A percentile compares a stretch with the other conserved stretches of the same genome.
Conservation (phyloP, 2,888 invertebrate species). For the Macaria liturata region DNA sequence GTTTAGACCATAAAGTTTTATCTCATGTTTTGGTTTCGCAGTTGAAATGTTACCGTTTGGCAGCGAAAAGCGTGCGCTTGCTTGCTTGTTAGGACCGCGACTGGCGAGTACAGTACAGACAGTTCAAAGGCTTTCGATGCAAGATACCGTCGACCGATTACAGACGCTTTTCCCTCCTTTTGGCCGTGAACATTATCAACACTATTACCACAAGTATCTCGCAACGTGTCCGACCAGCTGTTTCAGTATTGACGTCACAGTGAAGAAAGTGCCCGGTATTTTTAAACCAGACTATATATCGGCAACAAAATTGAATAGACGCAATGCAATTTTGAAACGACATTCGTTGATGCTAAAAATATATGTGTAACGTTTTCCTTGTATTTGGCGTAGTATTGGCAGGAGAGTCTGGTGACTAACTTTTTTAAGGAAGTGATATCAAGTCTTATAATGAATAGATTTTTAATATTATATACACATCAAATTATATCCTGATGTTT, state of each 20-base stretch:
- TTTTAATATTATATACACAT: too few species aligned
- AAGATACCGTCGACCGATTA: not conserved
- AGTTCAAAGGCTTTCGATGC: too few species aligned
- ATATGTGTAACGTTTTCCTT: too few species aligned
- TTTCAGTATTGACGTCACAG: slow-evolving; percentile 2
- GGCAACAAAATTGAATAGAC: not conserved
- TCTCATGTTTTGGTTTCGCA: slow-evolving; percentile 42
- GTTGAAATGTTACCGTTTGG: slow-evolving; percentile 7
- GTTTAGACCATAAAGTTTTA: slow-evolving; percentile 32
- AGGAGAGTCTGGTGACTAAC: too few species aligned
- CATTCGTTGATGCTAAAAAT: too few species aligned
- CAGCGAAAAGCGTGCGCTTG: slow-evolving; percentile 36
- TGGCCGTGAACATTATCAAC: slow-evolving; percentile 10
- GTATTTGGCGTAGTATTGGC: too few species aligned
- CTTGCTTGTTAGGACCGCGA: slow-evolving; percentile 37
- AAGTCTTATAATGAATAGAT: too few species aligned
- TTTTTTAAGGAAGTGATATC: too few species aligned
- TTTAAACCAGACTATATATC: slow-evolving; percentile 2
- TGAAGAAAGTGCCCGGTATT: slow-evolving; percentile 13
- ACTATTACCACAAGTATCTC: not conserved
- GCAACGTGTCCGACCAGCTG: slow-evolving; percentile 4
- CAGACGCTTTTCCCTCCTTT: slow-evolving; percentile 10
- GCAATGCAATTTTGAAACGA: not conserved
- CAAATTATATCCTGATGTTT: too few species aligned
- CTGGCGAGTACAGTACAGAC: slow-evolving; percentile 24